Evolutionary conservation across 2,888 invertebrate species (phyloP).

Genomic region (Hypercompe scribonia): DNA sequence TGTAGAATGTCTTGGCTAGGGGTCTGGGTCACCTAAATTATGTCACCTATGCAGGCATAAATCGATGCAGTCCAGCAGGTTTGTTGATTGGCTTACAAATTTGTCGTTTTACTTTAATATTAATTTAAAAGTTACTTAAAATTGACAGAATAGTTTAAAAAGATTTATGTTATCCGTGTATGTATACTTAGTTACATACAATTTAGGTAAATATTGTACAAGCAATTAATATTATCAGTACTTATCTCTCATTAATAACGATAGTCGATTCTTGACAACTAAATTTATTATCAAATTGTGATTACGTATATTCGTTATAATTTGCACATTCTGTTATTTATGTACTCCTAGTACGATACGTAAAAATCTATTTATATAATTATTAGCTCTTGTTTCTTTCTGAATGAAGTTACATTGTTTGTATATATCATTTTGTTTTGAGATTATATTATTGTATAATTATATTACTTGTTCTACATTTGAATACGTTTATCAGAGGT

Average conservation of each 20-base stretch:
- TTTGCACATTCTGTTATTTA: constrained; percentile 29
- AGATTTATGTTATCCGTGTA: constrained; percentile 44
- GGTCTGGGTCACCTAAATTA: too few species aligned
- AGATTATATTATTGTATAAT: neutral
- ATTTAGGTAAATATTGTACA: neutral
- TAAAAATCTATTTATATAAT: constrained; percentile 47
- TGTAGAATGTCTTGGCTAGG: too few species aligned
- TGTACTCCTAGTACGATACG: constrained; percentile 53
- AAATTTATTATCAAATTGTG: neutral
- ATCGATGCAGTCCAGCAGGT: too few species aligned
- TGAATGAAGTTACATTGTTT: neutral
- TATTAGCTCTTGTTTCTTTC: neutral
- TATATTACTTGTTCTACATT: neutral
- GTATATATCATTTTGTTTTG: neutral
- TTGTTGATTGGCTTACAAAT: too few species aligned
- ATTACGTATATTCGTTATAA: neutral
- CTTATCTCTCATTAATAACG: neutral
- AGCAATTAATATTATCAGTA: neutral
- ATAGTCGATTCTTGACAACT: neutral
- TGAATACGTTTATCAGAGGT: too few species aligned
- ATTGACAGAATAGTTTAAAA: neutral
- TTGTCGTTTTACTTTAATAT: too few species aligned
- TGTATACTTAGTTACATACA: constrained; percentile 31
- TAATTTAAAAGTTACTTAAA: too few species aligned
- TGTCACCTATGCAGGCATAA: too few species aligned